Evolutionary conservation across 2,113 vertebrate species (phyloP), one percentile per base, ranked within the genome.

Genomic region (Hylia prasina): DNA sequence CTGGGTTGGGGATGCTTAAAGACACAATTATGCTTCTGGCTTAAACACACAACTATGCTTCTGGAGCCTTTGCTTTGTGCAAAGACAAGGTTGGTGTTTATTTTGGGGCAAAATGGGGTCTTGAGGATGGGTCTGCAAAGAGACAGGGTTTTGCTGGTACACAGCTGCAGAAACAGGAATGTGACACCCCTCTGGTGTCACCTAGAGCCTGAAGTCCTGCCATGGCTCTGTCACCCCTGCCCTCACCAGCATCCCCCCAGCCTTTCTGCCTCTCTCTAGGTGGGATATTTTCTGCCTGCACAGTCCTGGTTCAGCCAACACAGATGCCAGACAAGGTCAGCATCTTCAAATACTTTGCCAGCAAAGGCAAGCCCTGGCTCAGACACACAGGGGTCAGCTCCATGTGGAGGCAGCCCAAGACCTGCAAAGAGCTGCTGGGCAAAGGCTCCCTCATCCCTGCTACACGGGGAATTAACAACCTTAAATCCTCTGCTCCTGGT

Each of bases 101-200:
- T 72, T 42, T 71, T 2, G 5, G 15, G 24, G 51, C 22, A 12
- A 53, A 66, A 33, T 4, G 5, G 13, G 15, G 9, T 42, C 51
- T 79, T 42, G 20, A 45, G 70, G 83, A 72, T 11, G 69, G 35
- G 7, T 50, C 39, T 24, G 22, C 30, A 37, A 40, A 86, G 65
- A 57, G 39, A 69, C 28, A 30, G 33, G 16, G 7, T 35, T 87
- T 69, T 0, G 0, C 15, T 60, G 23, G 44, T 22, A 12, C 23
- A 9, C 6, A 4, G 66, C 58, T 77, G 39, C 1, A 3, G 37
- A 33, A 56, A 37, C 0, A 0, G 63, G 33, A 76, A 47, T 0
- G 4, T n/a, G 25, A 13, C 35, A 35, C 39, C 60, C 30, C 30
- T 39, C 39, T 60, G 45, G 68, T 58, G 72, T 73, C 45, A 37